Conservation (phyloP, 2,113 vertebrate species). For the Tachysurus vachellii region DNA sequence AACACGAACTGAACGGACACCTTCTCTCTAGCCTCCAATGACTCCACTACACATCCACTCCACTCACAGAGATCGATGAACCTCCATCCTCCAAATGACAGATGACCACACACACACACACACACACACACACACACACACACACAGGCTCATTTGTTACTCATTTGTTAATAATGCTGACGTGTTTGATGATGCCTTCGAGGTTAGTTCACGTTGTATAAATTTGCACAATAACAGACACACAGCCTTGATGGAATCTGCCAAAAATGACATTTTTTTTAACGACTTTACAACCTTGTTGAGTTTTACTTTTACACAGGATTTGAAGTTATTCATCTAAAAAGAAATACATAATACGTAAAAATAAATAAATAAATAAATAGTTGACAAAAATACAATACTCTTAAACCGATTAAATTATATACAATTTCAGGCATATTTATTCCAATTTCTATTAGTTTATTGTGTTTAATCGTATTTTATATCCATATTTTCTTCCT, state of each 20-base stretch:
- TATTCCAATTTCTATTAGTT: background rate
- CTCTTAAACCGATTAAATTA: background rate
- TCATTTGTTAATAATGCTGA: slow-evolving; percentile 28
- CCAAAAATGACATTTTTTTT: background rate
- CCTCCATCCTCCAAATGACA: slow-evolving; percentile 36
- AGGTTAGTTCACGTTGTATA: background rate
- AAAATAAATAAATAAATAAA: background rate
- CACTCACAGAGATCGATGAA: slow-evolving; percentile 43
- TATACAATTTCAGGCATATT: background rate
- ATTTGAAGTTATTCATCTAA: background rate
- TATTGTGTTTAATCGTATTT: background rate
- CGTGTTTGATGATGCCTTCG: slow-evolving; percentile 2
- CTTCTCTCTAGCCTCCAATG: background rate
- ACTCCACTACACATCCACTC: background rate
- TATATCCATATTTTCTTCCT: background rate
- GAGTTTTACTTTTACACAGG: background rate
- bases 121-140: no score
- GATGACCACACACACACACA: slow-evolving; percentile 9
- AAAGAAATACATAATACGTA: background rate
- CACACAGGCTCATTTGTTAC: slow-evolving; percentile 19
- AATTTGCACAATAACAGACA: slow-evolving; percentile 20
- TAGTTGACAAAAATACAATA: background rate
- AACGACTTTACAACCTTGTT: no score
- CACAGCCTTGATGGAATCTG: slow-evolving; percentile 14
- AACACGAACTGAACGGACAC: slow-evolving; percentile 32